These are phyloP conservation scores for Stichopus horrens DNA, from an alignment of 53 echinoderm and acorn worm species.

Conservation along the genomic window DNA sequence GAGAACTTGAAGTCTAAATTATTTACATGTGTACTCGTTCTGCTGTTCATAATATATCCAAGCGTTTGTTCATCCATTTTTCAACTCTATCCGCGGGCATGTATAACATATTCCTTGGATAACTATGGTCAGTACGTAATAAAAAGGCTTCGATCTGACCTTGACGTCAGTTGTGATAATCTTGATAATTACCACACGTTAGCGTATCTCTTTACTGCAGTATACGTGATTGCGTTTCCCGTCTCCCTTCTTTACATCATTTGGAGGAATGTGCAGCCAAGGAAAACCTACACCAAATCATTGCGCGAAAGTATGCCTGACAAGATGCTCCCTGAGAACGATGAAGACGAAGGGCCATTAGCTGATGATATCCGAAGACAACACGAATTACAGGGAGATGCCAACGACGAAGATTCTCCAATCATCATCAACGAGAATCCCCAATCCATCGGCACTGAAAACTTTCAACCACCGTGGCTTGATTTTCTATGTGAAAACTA, in stretches of 20 bases:
- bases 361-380: not conserved
- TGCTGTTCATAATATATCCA: not conserved
- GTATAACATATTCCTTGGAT: not conserved
- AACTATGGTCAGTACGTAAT: not conserved
- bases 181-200: not conserved
- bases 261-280: not conserved
- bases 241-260: not conserved
- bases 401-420: not conserved
- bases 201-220: not conserved
- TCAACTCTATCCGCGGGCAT: not conserved
- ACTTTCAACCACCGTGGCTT: not conserved
- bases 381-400: not conserved
- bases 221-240: not conserved
- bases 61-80: not conserved
- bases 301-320: no score
- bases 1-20: not conserved
- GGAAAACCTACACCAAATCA: no score
- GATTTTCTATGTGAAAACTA: not conserved
- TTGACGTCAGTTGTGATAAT: conserved; percentile 5
- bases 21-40: not conserved
- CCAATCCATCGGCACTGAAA: not conserved
- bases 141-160: not conserved
- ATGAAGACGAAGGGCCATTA: not conserved
- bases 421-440: not conserved
- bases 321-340: no score